Base-by-base conservation (phyloP, 2,888 invertebrate species). In the Clanis bilineata region DNA sequence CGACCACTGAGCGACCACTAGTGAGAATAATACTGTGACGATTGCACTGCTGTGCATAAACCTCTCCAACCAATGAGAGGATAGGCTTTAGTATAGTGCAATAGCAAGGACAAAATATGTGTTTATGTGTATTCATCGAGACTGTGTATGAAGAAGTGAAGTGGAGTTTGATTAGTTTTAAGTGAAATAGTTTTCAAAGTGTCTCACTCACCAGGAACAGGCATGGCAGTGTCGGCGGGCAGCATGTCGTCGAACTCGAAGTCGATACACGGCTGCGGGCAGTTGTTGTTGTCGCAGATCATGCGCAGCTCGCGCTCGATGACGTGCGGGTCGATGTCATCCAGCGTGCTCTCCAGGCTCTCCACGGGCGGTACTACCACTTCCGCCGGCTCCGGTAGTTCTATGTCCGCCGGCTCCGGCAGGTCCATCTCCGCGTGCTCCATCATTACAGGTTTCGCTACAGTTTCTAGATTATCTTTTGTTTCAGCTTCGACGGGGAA, bases 121-220 rank as follows among this genome's bases (percentile, higher is more conserved):
- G n/a, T n/a, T n/a, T n/a, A n/a, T n/a, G n/a, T n/a, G n/a, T n/a
- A n/a, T n/a, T n/a, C n/a, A n/a, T n/a, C n/a, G n/a, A n/a, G n/a
- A n/a, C n/a, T n/a, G n/a, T n/a, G n/a, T n/a, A n/a, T n/a, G n/a
- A n/a, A n/a, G n/a, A n/a, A n/a, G n/a, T n/a, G n/a, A n/a, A n/a
- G n/a, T n/a, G n/a, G n/a, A n/a, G n/a, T n/a, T n/a, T n/a, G n/a
- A n/a, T n/a, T n/a, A n/a, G n/a, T n/a, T n/a, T n/a, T n/a, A n/a
- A n/a, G n/a, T 4, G 9, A 56, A 45, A 41, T 28, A 12, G 12
- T 12, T 32, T 41, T 22, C 5, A 4, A 22, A 1, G 12, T 10
- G 18, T n/a, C 44, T 3, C 38, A 74, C 86, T 80, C 47, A 86
- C 85, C 82, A 51, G 79, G 59, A 60, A 74, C 72, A 60, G 75